Conservation (phyloP, 2,113 vertebrate species). For the Shinisaurus crocodilurus region DNA sequence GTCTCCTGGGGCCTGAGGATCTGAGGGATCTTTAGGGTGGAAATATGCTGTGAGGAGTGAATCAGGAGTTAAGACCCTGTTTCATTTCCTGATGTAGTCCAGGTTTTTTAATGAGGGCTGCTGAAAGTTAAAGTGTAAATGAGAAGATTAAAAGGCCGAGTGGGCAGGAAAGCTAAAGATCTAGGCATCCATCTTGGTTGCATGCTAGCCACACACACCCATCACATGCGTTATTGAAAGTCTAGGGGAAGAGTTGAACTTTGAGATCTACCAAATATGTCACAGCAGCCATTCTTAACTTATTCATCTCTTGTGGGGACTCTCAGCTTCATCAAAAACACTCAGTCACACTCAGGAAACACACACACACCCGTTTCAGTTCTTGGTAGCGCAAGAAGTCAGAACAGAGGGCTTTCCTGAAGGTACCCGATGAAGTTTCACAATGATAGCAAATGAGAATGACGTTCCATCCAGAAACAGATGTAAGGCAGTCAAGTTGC, state of each 20-base stretch:
- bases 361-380: constrained; percentile 39
- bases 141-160: no score
- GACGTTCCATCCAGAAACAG: rapidly evolving
- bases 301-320: constrained; percentile 68
- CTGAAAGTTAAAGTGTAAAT: no score
- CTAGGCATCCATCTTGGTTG: not conserved
- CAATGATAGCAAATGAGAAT: not conserved
- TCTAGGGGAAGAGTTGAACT: not conserved
- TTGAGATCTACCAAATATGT: constrained; percentile 16
- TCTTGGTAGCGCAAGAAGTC: constrained; percentile 43
- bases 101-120: no score
- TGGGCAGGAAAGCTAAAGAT: no score
- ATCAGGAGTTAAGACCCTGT: no score
- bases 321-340: constrained; percentile 67
- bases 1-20: no score
- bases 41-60: no score
- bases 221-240: not conserved
- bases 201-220: no score
- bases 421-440: not conserved
- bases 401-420: constrained; percentile 61
- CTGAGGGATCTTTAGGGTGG: no score
- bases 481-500: not conserved
- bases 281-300: not conserved
- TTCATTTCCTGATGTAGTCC: no score
- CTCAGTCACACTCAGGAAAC: constrained; percentile 57